A percentile compares a stretch with the other conserved stretches of the same genome.
phyloP scores from a whole-genome alignment of 1,140 invertebrate species.

The Trichonephila clavata region DNA sequence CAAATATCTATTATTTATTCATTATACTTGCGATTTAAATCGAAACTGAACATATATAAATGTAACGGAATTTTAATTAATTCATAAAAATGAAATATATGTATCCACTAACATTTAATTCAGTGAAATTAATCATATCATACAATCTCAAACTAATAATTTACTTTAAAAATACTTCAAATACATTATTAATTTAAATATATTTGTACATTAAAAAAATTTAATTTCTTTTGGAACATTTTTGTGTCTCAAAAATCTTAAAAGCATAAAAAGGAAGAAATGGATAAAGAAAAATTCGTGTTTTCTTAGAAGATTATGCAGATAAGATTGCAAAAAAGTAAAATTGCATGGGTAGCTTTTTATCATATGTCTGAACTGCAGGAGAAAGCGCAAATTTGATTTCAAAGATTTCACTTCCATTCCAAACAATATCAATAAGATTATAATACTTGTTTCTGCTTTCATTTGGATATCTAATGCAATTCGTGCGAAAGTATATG shows the following conservation, averaged over 20 bases:
- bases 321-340: background rate
- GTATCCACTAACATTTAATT: too few species aligned
- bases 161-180: too few species aligned
- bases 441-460: constrained; percentile 22
- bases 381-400: background rate
- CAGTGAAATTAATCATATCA: too few species aligned
- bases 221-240: background rate
- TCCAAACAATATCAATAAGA: constrained; percentile 18
- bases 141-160: too few species aligned
- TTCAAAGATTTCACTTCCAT: constrained; percentile 1
- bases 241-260: background rate
- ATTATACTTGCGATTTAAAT: too few species aligned
- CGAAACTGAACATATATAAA: too few species aligned
- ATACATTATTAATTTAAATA: background rate
- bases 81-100: too few species aligned
- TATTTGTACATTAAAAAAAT: background rate
- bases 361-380: background rate
- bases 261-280: background rate
- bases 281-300: background rate
- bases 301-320: background rate
- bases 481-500: background rate
- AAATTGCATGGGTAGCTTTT: background rate
- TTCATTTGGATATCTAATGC: constrained; percentile 25
- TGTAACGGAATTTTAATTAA: too few species aligned
- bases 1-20: too few species aligned